Conservation (phyloP, 2,888 invertebrate genomes). For the Drosophila neoperkinsi region DNA sequence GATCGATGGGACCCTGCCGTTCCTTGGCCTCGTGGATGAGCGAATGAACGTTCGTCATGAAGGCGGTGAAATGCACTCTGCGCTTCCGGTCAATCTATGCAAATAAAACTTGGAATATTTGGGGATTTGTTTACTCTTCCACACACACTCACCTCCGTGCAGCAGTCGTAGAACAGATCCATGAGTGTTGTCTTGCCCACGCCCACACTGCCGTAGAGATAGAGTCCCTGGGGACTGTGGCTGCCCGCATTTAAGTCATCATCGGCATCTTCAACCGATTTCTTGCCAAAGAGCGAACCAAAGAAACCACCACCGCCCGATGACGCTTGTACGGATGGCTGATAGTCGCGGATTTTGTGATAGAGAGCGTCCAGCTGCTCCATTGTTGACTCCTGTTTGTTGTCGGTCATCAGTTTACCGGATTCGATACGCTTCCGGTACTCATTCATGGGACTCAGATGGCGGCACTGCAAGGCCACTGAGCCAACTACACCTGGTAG, state of each 20-base stretch:
- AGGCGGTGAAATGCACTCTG: constrained; percentile 98
- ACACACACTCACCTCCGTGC: constrained; percentile 85
- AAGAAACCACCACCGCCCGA: constrained; percentile 59
- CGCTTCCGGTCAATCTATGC: constrained; percentile 89
- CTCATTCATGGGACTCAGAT: constrained; percentile 85
- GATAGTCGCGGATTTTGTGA: constrained; percentile 86
- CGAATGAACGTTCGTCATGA: constrained; percentile 98
- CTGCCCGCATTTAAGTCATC: constrained; percentile 69
- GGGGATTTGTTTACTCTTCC: background rate
- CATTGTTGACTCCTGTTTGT: constrained; percentile 90
- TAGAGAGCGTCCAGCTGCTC: constrained; percentile 88
- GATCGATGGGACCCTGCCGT: constrained; percentile 86
- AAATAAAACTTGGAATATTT: constrained; percentile 56
- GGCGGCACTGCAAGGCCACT: constrained; percentile 62
- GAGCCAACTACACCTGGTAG: constrained; percentile 2
- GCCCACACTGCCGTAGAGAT: constrained; percentile 95
- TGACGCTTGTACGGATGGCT: constrained; percentile 48
- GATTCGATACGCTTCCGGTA: constrained; percentile 87
- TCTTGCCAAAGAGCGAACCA: constrained; percentile 51
- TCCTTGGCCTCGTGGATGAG: constrained; percentile 94
- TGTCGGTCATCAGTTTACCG: constrained; percentile 88
- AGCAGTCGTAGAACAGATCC: constrained; percentile 97
- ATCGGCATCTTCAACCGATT: constrained; percentile 31
- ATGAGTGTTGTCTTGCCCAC: constrained; percentile 99
- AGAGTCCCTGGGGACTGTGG: constrained; percentile 88